Percentiles rank a stretch among this genome's conserved stretches.
phyloP scores from a whole-genome alignment of 2,797 vertebrate species.

The Microtus obscurus region DNA sequence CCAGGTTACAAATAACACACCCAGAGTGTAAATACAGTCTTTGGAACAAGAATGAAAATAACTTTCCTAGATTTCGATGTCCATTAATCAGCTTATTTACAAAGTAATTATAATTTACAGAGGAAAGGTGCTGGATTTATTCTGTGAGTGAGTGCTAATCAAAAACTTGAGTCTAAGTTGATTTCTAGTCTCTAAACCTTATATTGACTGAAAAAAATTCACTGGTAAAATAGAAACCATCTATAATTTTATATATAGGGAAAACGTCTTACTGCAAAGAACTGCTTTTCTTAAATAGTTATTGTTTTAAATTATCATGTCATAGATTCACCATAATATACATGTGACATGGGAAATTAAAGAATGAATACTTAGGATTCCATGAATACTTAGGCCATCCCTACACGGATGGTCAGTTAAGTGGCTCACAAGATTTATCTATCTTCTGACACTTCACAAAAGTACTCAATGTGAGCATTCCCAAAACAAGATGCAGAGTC shows the following conservation, averaged over 20 bases:
- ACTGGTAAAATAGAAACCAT: not conserved
- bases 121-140: not conserved
- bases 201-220: not conserved
- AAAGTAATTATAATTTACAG: not conserved
- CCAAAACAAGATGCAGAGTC: not conserved
- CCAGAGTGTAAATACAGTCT: not conserved
- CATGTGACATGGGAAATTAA: not conserved
- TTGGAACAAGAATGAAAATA: not conserved
- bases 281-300: not conserved
- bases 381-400: not conserved
- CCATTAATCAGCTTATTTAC: not conserved
- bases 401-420: not conserved
- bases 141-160: not conserved
- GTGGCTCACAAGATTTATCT: not conserved
- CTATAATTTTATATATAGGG: not conserved
- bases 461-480: not conserved
- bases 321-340: not conserved
- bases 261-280: not conserved
- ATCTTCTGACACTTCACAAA: not conserved
- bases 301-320: not conserved
- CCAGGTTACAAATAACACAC: not conserved
- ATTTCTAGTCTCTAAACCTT: not conserved
- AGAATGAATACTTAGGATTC: not conserved
- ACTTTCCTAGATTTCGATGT: not conserved
- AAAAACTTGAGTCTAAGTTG: not conserved